phyloP scores from a whole-genome alignment of 2,888 invertebrate genomes.

The Leptura quadrifasciata region DNA sequence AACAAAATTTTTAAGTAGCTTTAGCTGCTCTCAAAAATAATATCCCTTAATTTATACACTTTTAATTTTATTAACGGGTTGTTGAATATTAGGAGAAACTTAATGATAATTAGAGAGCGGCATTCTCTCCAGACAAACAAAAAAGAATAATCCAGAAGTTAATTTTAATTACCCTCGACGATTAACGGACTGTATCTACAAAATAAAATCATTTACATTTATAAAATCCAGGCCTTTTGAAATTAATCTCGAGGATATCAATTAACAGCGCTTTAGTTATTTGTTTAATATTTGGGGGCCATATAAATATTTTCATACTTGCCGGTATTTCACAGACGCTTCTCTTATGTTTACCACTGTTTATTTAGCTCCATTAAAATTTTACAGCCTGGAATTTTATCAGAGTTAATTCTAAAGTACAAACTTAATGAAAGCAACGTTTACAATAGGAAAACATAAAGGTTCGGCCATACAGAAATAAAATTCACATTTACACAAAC shows the following conservation, averaged over 20 bases:
- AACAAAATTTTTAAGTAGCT: too few relatives aligned
- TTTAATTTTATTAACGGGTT: too few relatives aligned
- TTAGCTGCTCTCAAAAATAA: too few relatives aligned
- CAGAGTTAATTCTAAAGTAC: constrained; percentile 37
- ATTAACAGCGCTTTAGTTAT: constrained; percentile 26
- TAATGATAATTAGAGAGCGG: neutral
- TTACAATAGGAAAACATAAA: constrained; percentile 7
- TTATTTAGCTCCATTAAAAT: constrained; percentile 34
- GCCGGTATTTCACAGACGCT: constrained; percentile 37
- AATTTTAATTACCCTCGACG: neutral
- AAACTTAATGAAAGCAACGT: neutral
- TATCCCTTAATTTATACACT: too few relatives aligned
- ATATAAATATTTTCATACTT: constrained; percentile 39
- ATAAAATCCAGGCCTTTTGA: constrained; percentile 14
- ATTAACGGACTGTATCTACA: neutral
- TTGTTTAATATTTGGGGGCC: constrained; percentile 32
- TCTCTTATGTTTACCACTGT: constrained; percentile 41
- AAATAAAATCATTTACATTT: neutral
- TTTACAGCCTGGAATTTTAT: constrained; percentile 31
- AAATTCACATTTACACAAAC: too few relatives aligned
- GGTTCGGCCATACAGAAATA: too few relatives aligned
- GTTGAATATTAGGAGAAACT: too few relatives aligned
- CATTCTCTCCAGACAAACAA: neutral
- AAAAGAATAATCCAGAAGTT: neutral
- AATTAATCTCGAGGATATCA: constrained; percentile 28